Evolutionary conservation across 2,797 vertebrate genomes (phyloP).

Genomic region (Paratrypauchen microcephalus): DNA sequence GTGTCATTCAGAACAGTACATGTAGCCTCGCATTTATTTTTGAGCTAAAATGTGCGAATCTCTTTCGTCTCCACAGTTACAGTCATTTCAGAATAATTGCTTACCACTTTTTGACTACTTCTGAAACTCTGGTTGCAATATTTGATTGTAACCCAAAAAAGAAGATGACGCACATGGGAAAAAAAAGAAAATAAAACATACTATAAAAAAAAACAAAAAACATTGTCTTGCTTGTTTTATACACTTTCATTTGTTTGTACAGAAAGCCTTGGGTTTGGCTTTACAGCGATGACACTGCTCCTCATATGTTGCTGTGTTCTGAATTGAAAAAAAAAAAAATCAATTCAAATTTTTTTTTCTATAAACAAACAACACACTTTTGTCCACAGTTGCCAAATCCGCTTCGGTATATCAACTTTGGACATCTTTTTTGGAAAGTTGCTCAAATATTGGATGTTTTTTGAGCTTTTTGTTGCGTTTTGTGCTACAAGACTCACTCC

Average conservation of each 20-base stretch:
- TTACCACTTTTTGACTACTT: too few species aligned
- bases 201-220: not conserved
- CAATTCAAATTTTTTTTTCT: not conserved
- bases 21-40: not conserved
- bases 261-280: slow-evolving; percentile 2
- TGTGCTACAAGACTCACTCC: too few species aligned
- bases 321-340: slow-evolving; percentile 22
- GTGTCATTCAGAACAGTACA: not conserved
- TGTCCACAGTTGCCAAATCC: not conserved
- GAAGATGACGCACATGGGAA: slow-evolving; percentile 1
- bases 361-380: slow-evolving; percentile 1
- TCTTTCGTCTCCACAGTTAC: not conserved
- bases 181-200: too few species aligned
- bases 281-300: slow-evolving; percentile 16
- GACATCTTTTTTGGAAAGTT: too few species aligned
- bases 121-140: too few species aligned
- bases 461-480: too few species aligned
- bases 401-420: too few species aligned
- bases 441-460: too few species aligned
- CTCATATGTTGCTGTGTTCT: slow-evolving; percentile 7
- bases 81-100: slow-evolving; percentile 15
- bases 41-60: not conserved
- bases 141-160: slow-evolving; percentile 1
- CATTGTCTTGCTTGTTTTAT: not conserved
- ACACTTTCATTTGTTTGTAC: slow-evolving; percentile 5